These are phyloP conservation scores for Lepidurus apus DNA, from an alignment of 1,140 invertebrate genomes.

Conservation along the genomic window DNA sequence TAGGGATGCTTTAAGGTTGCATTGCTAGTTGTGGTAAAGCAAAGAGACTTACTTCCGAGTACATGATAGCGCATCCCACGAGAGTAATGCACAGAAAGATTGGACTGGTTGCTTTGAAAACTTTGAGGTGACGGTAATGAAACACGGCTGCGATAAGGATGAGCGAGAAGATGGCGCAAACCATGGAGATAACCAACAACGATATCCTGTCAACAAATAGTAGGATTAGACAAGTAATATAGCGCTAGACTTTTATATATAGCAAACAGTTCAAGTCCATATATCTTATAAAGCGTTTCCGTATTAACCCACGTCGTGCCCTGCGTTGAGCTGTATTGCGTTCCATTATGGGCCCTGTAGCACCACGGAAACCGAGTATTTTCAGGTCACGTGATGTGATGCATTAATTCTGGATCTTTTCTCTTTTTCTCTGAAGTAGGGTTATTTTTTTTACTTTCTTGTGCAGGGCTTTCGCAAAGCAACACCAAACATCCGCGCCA, in stretches of 20 bases:
- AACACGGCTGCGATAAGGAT: constrained; percentile 69
- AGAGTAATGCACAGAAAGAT: constrained; percentile 82
- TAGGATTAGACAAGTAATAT: background rate
- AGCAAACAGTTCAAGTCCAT: background rate
- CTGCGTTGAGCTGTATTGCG: no score
- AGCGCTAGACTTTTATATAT: background rate
- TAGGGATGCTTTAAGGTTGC: background rate
- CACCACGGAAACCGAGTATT: no score
- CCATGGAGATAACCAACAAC: constrained; percentile 69
- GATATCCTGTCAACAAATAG: constrained; percentile 57
- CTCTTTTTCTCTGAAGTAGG: no score
- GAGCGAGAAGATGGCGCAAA: constrained; percentile 68
- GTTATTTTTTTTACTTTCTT: no score
- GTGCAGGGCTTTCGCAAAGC: no score
- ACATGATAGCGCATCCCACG: constrained; percentile 82
- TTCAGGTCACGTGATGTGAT: no score
- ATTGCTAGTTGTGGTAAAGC: background rate
- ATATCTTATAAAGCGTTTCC: background rate
- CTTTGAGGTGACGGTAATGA: constrained; percentile 71
- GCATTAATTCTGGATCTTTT: no score
- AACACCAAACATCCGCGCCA: no score
- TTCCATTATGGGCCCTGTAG: no score
- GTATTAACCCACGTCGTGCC: no score
- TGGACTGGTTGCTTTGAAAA: constrained; percentile 83
- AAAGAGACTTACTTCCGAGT: constrained; percentile 63